Evolutionary conservation across 2,797 vertebrate genomes (phyloP), one percentile per base, ranked within the genome.

Genomic region (Galagoides demidoff): DNA sequence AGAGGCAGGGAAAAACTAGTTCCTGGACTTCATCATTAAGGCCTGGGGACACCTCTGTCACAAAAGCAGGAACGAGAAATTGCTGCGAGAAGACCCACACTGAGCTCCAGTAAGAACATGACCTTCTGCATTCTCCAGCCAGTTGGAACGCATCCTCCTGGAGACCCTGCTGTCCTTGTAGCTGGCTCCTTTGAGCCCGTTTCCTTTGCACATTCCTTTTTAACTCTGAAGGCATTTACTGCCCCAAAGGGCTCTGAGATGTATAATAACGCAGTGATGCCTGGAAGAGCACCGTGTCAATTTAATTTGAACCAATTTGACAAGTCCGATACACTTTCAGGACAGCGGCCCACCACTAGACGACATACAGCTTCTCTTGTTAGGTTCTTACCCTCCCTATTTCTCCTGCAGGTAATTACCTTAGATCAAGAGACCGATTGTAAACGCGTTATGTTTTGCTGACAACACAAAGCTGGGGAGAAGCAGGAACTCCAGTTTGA

Each of bases 301-400:
- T 98, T 98, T 98, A 98, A 98, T 98, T 98, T 98, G 96, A 98
- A 97, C 95, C 97, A 97, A 96, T 98, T 98, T 98, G 98, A 98
- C 98, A 98, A 98, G 97, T 96, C 96, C 90, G 96, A 98, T 97
- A 97, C 92, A 90, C 97, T 96, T 4, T 0, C 78, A 91, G 98
- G 97, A 98, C 94, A 84, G 76, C 98, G 96, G 93, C 95, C 94
- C 92, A 97, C 96, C 93, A 29, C 37, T 64, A 93, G 79, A 94
- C 81, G 73, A 98, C 97, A 98, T 96, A 76, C 97, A 94, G 90
- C 39, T 1, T 95, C 96, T 96, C 98, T 98, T 98, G 98, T 98
- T 98, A 98, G 96, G 85, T 90, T 96, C 96, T 95, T 93, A 78
- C 93, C 96, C 94, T 95, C 57, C 92, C 95, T 98, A 76, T 98